Evolutionary conservation across 1,140 invertebrate genomes (phyloP).

Genomic region (Trialeurodes vaporariorum): DNA sequence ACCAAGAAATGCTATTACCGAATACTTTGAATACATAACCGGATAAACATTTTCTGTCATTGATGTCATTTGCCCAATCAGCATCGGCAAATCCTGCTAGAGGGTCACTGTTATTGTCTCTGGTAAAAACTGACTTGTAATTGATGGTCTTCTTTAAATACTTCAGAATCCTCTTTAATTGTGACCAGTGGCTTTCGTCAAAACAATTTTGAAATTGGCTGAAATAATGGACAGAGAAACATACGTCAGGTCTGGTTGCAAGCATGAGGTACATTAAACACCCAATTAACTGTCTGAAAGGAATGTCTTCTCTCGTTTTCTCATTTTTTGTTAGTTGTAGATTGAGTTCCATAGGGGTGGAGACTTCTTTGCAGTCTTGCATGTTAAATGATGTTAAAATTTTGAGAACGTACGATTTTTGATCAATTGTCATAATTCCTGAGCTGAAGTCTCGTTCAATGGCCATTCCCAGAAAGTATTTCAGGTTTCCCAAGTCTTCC

Average conservation of each 20-base stretch:
- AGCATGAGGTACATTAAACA: slow-evolving; percentile 28
- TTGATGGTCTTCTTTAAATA: slow-evolving; percentile 25
- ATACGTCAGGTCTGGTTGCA: slow-evolving; percentile 27
- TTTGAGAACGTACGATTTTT: too few relatives aligned
- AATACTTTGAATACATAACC: not conserved
- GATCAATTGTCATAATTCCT: too few relatives aligned
- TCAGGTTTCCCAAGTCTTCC: too few relatives aligned
- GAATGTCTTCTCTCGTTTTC: too few relatives aligned
- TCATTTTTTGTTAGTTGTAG: too few relatives aligned
- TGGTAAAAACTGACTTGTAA: slow-evolving; percentile 22
- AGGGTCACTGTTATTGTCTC: slow-evolving; percentile 2
- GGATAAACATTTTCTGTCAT: slow-evolving; percentile 3
- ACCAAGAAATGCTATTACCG: not conserved
- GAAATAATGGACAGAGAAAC: slow-evolving; percentile 23
- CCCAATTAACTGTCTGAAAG: slow-evolving; percentile 31
- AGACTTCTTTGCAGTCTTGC: too few relatives aligned
- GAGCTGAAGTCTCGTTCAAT: too few relatives aligned
- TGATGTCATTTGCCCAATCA: not conserved
- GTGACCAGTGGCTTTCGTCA: slow-evolving; percentile 23
- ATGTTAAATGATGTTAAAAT: too few relatives aligned
- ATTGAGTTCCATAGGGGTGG: too few relatives aligned
- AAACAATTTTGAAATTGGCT: slow-evolving; percentile 26
- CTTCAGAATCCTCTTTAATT: slow-evolving; percentile 24
- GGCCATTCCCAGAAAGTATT: too few relatives aligned
- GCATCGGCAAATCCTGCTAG: slow-evolving; percentile 1